Conservation (phyloP, 2,888 invertebrate genomes). For the Lepas anatifera region DNA sequence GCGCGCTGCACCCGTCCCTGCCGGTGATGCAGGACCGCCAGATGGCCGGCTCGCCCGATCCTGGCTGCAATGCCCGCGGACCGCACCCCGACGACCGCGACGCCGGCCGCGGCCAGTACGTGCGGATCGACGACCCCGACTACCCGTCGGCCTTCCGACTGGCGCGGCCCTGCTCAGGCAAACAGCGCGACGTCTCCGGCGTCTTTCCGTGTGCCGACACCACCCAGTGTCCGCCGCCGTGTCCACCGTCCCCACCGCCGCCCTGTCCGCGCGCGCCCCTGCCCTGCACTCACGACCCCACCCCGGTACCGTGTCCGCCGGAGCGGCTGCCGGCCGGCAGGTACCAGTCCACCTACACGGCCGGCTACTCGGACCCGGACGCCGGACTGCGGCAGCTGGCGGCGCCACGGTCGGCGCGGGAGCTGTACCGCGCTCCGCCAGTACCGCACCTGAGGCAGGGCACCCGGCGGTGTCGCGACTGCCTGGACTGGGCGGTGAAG, state of each 20-base stretch:
- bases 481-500: background rate
- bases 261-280: background rate
- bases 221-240: background rate
- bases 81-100: background rate
- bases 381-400: background rate
- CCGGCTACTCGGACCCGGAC: background rate
- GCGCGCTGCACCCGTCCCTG: too few relatives aligned
- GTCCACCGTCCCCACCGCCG: background rate
- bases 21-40: too few relatives aligned
- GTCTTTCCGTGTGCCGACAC: background rate
- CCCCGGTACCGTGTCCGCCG: background rate
- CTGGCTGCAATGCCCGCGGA: background rate
- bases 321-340: background rate
- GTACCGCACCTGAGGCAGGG: background rate
- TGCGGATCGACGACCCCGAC: background rate
- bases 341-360: conserved; percentile 4
- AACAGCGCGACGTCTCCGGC: background rate
- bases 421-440: background rate
- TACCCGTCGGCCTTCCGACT: background rate
- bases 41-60: background rate
- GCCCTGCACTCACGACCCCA: background rate
- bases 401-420: background rate
- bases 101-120: background rate
- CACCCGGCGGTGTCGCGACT: background rate
- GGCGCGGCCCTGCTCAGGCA: background rate